A percentile compares a stretch with the other conserved stretches of the same genome.
phyloP scores from a whole-genome alignment of 2,888 invertebrate genomes.

The Globia sparganii region DNA sequence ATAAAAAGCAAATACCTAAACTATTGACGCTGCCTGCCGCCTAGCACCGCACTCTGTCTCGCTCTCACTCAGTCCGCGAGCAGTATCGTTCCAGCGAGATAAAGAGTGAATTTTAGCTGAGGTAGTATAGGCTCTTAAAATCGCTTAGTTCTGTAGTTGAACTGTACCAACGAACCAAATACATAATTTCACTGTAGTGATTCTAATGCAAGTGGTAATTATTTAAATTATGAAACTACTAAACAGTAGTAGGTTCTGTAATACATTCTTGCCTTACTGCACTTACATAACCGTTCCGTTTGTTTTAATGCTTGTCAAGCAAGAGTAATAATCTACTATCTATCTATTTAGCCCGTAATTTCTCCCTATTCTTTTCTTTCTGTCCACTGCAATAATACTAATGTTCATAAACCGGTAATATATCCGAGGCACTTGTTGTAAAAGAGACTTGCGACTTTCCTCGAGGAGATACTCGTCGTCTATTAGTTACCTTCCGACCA shows the following conservation, averaged over 20 bases:
- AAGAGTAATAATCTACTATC: background rate
- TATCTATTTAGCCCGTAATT: background rate
- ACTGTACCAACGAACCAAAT: background rate
- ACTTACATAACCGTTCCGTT: conserved; percentile 17
- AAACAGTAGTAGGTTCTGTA: conserved; percentile 6
- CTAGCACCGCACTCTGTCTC: too few species aligned
- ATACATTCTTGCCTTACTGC: conserved; percentile 8
- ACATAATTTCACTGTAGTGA: conserved; percentile 5
- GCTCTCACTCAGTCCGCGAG: too few species aligned
- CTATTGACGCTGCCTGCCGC: too few species aligned
- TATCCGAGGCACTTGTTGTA: background rate
- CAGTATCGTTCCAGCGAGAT: too few species aligned
- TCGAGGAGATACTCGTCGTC: background rate
- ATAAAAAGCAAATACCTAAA: too few species aligned
- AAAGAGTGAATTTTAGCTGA: too few species aligned
- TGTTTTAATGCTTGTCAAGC: background rate
- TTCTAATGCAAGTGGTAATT: conserved; percentile 17
- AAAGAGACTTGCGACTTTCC: background rate
- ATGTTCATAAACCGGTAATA: background rate
- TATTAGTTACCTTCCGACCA: too few species aligned
- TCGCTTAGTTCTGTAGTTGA: background rate
- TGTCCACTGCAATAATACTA: background rate
- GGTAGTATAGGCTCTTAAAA: too few species aligned
- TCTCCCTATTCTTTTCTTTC: background rate
- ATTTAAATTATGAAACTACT: conserved; percentile 24